A percentile compares a stretch with the other conserved stretches of the same genome.
Conservation (phyloP, 2,797 vertebrate species). For the Melanogrammus aeglefinus region DNA sequence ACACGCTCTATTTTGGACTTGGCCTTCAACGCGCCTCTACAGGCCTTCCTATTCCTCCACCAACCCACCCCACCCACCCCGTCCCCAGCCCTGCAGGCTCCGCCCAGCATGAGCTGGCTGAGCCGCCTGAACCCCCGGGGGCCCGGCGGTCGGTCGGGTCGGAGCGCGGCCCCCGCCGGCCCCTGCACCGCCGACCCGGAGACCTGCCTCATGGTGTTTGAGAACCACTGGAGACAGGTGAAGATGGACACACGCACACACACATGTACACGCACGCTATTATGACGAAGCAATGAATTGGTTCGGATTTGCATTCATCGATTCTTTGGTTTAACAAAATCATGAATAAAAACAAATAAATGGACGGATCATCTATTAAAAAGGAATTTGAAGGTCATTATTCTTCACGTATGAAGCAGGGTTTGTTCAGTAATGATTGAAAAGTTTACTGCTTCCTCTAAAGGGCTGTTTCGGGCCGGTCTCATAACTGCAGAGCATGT, state of each 20-base stretch:
- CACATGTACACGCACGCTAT: not conserved
- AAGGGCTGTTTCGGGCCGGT: not conserved
- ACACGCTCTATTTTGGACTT: not conserved
- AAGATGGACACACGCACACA: not conserved
- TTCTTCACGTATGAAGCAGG: not conserved
- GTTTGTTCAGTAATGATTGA: not conserved
- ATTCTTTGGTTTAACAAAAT: not conserved
- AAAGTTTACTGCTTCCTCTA: not conserved
- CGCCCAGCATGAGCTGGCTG: conserved; percentile 89
- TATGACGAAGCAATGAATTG: not conserved
- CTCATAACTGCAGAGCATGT: too few relatives aligned
- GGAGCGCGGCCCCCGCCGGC: conserved; percentile 72
- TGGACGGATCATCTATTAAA: not conserved
- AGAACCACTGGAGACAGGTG: conserved; percentile 98
- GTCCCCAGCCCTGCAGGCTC: conserved; percentile 36
- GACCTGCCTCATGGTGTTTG: conserved; percentile 97
- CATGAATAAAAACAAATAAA: not conserved
- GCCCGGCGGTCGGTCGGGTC: conserved; percentile 73
- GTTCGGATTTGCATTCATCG: not conserved
- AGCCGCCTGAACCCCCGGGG: conserved; percentile 88
- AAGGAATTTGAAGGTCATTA: not conserved
- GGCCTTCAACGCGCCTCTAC: conserved; percentile 23
- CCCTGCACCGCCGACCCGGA: conserved; percentile 90
- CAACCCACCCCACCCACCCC: not conserved
- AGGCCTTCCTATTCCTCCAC: conserved; percentile 7